Conservation (phyloP, 2,888 invertebrate species). For the Brachyptera putata region DNA sequence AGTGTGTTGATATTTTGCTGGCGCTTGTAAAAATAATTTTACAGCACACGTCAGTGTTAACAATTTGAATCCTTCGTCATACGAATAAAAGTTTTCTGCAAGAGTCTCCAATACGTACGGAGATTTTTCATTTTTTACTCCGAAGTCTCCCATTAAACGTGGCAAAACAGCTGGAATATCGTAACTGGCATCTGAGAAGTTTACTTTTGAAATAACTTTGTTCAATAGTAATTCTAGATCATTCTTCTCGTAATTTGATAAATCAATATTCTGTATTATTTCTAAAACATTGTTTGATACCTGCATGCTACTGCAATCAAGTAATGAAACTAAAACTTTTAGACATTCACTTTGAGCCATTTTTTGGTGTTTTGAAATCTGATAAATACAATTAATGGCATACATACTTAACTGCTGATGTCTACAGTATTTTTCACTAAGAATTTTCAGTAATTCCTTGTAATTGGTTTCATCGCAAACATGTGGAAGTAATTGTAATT, state of each 20-base stretch:
- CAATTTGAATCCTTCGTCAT: constrained; percentile 23
- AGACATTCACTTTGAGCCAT: constrained; percentile 21
- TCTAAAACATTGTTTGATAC: constrained; percentile 18
- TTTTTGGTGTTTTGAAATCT: constrained; percentile 12
- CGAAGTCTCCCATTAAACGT: constrained; percentile 22
- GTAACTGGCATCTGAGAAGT: neutral
- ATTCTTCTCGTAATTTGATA: neutral
- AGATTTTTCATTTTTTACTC: constrained; percentile 3
- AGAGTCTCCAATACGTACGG: constrained; percentile 23
- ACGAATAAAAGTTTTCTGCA: constrained; percentile 22
- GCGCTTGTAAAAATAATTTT: constrained; percentile 30
- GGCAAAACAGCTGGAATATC: constrained; percentile 20
- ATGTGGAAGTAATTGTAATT: constrained; percentile 22
- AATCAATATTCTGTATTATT: constrained; percentile 20
- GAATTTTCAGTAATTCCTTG: constrained; percentile 16
- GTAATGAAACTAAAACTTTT: constrained; percentile 10
- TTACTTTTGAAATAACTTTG: constrained; percentile 19
- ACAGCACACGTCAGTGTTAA: constrained; percentile 28
- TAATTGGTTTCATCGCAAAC: constrained; percentile 24
- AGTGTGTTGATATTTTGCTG: constrained; percentile 30
- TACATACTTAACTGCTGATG: neutral
- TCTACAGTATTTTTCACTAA: constrained; percentile 18
- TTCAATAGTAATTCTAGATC: constrained; percentile 12
- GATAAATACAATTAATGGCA: constrained; percentile 21
- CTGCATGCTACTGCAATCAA: constrained; percentile 6